Conservation (phyloP, 1,140 invertebrate species). For the Planococcus citri region DNA sequence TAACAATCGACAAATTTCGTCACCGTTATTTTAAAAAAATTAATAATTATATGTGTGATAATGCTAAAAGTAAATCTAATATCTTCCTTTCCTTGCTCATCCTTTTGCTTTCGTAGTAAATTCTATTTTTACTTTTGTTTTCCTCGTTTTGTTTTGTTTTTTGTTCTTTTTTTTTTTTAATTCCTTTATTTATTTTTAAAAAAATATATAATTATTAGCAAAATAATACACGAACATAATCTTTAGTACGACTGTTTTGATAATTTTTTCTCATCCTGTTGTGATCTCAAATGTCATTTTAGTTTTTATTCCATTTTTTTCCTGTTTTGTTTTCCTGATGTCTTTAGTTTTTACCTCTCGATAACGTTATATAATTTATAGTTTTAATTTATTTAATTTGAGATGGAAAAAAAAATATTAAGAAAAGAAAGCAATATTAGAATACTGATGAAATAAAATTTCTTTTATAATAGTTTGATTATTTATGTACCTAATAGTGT, state of each 20-base stretch:
- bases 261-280: background rate
- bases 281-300: conserved; percentile 15
- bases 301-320: background rate
- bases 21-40: background rate
- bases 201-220: background rate
- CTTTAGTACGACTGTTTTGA: background rate
- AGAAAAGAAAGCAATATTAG: background rate
- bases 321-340: background rate
- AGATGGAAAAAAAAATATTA: background rate
- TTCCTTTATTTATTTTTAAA: background rate
- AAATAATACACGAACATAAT: background rate
- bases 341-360: background rate
- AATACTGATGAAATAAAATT: background rate
- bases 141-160: background rate
- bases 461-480: background rate
- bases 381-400: background rate
- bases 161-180: background rate
- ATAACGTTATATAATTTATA: background rate
- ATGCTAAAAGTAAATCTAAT: background rate
- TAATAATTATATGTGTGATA: background rate
- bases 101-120: conserved; percentile 15
- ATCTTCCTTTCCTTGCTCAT: conserved; percentile 17
- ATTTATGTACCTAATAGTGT: background rate
- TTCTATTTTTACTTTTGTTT: background rate
- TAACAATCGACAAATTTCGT: background rate